A percentile compares a stretch with the other conserved stretches of the same genome.
phyloP scores from a whole-genome alignment of 1,140 invertebrate genomes.

The Liolophura sinensis region DNA sequence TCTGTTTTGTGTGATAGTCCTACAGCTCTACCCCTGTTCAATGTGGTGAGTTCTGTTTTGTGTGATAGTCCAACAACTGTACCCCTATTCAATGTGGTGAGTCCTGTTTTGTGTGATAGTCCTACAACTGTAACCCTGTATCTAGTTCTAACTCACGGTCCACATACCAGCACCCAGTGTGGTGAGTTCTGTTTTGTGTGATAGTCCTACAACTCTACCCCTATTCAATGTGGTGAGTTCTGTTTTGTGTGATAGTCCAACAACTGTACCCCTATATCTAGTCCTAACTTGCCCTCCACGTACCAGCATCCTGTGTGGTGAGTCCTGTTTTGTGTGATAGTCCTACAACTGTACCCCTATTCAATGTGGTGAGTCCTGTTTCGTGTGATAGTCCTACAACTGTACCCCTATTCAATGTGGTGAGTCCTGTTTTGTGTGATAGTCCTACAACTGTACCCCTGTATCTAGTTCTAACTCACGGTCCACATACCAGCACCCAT shows the following conservation, averaged over 20 bases:
- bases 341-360: constrained; percentile 93
- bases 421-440: constrained; percentile 53
- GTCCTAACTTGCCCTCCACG: no score
- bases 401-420: constrained; percentile 70
- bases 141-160: constrained; percentile 86
- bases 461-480: constrained; percentile 86
- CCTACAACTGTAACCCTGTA: no score
- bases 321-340: no score
- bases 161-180: constrained; percentile 72
- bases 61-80: constrained; percentile 46
- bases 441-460: constrained; percentile 87
- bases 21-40: constrained; percentile 11
- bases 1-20: constrained; percentile 46
- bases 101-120: constrained; percentile 48
- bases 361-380: no score
- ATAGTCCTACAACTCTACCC: no score
- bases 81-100: constrained; percentile 61
- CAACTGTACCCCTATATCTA: no score
- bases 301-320: no score
- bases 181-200: constrained; percentile 51
- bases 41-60: constrained; percentile 59
- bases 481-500: constrained; percentile 68
- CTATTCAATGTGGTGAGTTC: constrained; percentile 2
- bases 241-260: no score
- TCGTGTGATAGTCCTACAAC: no score